Conservation (phyloP, 2,888 invertebrate genomes). For the Habroteleia sp. region DNA sequence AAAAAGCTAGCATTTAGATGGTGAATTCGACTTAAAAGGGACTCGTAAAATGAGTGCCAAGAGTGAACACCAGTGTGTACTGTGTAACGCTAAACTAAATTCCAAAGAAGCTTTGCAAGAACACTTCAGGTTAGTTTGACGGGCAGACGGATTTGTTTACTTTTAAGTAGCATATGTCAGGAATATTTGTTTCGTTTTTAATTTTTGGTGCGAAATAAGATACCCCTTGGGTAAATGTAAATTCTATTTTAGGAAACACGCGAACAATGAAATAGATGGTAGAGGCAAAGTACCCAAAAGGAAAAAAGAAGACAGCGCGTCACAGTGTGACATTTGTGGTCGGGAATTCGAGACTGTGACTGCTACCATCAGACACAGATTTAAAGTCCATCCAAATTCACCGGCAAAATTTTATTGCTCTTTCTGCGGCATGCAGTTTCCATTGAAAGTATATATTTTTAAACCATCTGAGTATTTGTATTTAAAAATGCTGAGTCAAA, state of each 20-base stretch:
- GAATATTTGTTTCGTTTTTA: background rate
- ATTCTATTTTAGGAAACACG: slow-evolving; percentile 83
- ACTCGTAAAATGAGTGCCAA: slow-evolving; percentile 68
- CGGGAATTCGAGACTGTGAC: slow-evolving; percentile 84
- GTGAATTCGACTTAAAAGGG: background rate
- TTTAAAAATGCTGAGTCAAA: too few species aligned
- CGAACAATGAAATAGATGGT: slow-evolving; percentile 84
- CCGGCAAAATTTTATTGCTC: slow-evolving; percentile 85
- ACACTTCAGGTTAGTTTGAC: slow-evolving; percentile 85
- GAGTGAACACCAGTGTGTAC: slow-evolving; percentile 81
- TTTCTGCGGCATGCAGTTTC: slow-evolving; percentile 87
- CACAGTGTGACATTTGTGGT: slow-evolving; percentile 84
- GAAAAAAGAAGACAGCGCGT: slow-evolving; percentile 74
- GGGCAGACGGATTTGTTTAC: too few species aligned
- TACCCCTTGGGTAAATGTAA: too few species aligned
- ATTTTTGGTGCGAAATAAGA: too few species aligned
- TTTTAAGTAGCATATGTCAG: background rate
- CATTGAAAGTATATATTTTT: slow-evolving; percentile 82
- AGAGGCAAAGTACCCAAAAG: slow-evolving; percentile 73
- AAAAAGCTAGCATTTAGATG: too few species aligned
- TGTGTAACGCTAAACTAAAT: slow-evolving; percentile 83
- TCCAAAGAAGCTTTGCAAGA: slow-evolving; percentile 84
- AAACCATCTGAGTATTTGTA: too few species aligned
- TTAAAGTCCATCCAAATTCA: slow-evolving; percentile 85
- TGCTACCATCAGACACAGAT: slow-evolving; percentile 86